Percentiles rank a stretch among this genome's conserved stretches.
These are phyloP conservation scores for Botia almorhae DNA, from an alignment of 2,797 vertebrate species.

Conservation along the genomic window DNA sequence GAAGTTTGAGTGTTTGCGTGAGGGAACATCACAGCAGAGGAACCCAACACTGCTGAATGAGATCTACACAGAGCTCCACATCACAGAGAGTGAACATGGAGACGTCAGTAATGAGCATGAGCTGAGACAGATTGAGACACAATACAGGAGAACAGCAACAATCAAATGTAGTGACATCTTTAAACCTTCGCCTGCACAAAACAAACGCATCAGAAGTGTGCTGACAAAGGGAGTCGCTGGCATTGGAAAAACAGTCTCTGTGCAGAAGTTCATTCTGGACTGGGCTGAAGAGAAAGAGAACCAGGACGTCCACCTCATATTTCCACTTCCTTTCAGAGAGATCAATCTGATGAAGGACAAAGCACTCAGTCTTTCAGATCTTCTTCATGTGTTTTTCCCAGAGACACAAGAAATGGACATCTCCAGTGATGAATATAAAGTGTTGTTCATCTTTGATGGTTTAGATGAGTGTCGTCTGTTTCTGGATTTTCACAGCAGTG, in stretches of 20 bases:
- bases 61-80: slow-evolving; percentile 27
- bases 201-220: no score
- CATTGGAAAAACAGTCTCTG: no score
- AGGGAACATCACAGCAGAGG: neutral
- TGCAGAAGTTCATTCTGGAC: no score
- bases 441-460: slow-evolving; percentile 16
- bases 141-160: neutral
- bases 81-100: slow-evolving; percentile 16
- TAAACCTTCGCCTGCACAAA: no score
- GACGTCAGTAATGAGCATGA: neutral
- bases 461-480: slow-evolving; percentile 18
- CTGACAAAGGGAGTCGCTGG: no score
- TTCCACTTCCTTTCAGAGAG: no score
- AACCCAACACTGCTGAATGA: slow-evolving; percentile 10
- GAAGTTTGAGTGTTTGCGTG: neutral
- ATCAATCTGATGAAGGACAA: no score
- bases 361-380: neutral
- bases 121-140: neutral
- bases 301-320: slow-evolving; percentile 12
- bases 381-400: neutral
- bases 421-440: neutral
- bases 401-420: neutral
- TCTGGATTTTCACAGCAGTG: neutral
- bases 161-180: no score
- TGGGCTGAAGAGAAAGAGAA: slow-evolving; percentile 1